Evolutionary conservation across 2,888 invertebrate genomes (phyloP).

Genomic region (Scaptomyza reducta): DNA sequence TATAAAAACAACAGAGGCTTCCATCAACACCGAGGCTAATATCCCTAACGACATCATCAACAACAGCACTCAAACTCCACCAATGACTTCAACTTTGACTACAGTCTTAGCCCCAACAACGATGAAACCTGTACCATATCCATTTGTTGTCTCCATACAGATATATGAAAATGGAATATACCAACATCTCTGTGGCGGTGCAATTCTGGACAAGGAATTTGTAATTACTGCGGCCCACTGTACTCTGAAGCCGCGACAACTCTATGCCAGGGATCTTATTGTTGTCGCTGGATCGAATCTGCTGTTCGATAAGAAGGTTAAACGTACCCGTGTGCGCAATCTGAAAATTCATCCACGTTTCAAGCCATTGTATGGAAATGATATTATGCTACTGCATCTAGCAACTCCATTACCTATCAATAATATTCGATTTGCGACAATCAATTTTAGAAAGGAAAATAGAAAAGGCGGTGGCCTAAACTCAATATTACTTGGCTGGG

Average conservation of each 20-base stretch:
- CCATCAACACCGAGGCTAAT: background rate
- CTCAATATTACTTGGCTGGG: constrained; percentile 79
- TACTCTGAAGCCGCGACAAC: constrained; percentile 27
- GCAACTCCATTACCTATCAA: constrained; percentile 62
- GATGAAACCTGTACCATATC: background rate
- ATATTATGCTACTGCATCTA: constrained; percentile 76
- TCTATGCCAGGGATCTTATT: constrained; percentile 36
- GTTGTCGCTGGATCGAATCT: constrained; percentile 61
- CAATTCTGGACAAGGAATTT: constrained; percentile 71
- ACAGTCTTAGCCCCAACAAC: background rate
- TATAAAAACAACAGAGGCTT: background rate
- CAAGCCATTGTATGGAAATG: constrained; percentile 65
- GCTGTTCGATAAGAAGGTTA: constrained; percentile 37
- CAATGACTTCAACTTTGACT: background rate
- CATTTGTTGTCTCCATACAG: constrained; percentile 68
- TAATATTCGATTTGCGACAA: constrained; percentile 39
- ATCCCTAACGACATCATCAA: background rate
- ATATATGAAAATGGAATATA: constrained; percentile 37
- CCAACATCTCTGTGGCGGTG: constrained; percentile 79
- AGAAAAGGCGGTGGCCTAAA: constrained; percentile 1
- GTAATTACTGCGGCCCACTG: constrained; percentile 83
- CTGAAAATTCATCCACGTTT: constrained; percentile 69
- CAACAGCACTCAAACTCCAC: background rate
- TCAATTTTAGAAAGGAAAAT: constrained; percentile 38
- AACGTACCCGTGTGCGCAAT: constrained; percentile 56